phyloP scores from a whole-genome alignment of 2,797 vertebrate genomes.

The Galago senegalensis region DNA sequence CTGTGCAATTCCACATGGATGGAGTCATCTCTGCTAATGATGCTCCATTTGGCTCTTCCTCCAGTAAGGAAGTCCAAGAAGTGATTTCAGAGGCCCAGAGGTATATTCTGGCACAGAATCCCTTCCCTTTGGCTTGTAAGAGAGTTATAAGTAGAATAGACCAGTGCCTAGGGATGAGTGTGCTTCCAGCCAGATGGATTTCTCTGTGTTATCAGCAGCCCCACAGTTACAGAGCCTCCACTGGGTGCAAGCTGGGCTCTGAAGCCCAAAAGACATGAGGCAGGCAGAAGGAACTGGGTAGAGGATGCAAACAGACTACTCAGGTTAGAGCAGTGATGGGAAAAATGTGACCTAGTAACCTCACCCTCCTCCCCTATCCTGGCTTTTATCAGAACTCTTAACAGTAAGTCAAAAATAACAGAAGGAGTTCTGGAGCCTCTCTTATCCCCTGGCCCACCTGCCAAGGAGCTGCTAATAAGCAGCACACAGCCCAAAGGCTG shows the following conservation, averaged over 20 bases:
- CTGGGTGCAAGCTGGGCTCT: not conserved
- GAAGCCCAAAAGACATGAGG: not conserved
- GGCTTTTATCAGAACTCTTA: not conserved
- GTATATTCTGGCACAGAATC: not conserved
- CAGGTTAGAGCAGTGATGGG: not conserved
- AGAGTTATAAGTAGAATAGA: not conserved
- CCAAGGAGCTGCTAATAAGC: not conserved
- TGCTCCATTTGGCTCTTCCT: not conserved
- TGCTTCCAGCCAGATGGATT: fast-evolving
- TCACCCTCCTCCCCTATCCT: not conserved
- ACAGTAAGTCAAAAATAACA: not conserved
- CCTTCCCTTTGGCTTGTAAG: not conserved
- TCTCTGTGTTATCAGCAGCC: not conserved
- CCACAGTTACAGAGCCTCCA: not conserved
- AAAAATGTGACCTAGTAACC: not conserved
- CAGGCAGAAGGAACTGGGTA: not conserved
- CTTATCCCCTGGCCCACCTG: not conserved
- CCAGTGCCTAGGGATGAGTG: not conserved
- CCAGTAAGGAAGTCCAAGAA: not conserved
- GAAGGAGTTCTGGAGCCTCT: not conserved
- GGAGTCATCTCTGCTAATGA: not conserved
- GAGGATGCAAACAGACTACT: not conserved
- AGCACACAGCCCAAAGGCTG: not conserved
- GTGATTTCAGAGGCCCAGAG: not conserved
- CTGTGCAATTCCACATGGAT: not conserved